Evolutionary conservation across 2,888 invertebrate genomes (phyloP), one percentile per base, ranked within the genome.

Genomic region (Candidula unifasciata): DNA sequence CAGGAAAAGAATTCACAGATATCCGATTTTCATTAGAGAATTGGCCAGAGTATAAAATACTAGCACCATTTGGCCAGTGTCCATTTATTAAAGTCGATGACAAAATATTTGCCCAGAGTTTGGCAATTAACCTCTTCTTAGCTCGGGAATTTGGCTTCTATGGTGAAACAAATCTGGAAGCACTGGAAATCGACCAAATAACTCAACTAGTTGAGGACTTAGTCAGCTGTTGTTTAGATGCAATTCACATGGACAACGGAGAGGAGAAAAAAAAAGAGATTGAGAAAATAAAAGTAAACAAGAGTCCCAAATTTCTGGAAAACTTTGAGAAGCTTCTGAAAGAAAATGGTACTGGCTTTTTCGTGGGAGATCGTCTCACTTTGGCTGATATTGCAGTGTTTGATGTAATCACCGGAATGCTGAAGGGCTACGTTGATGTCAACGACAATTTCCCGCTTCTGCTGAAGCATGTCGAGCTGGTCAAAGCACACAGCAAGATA

Each of bases 171-270:
- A 83, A 78, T 60, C 35, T 85, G 66, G 88, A 88, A 24, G 60
- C 80, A 69, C 74, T 85, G 27, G 66, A 80, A 68, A 84, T 87
- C 37, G 89, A 89, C 35, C 86, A 86, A 21, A 76, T 84, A 0
- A 85, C 86, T 8, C 87, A 87, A 30, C 68, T 78, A 13, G 82
- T 88, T 13, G 86, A 84, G n/a, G 88, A 88, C 8, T 24, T 76
- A 3, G n/a, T 64, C 2, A 66, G 21, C 13, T 33, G 5, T 24
- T 76, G 64, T 64, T 64, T 52, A 18, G 80, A 71, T 57, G 71
- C 57, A 0, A 16, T 52, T 3, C 37, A 54, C 27, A 64, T 71
- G n/a, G 37, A 44, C 16, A 44, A 71, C 3, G 66, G 33, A 54
- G 82, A 60, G 3, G 76, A 74, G 52, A 82, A n/a, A 52, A 24